Base-by-base conservation (phyloP, 1,140 invertebrate species). In the Pinna nobilis region DNA sequence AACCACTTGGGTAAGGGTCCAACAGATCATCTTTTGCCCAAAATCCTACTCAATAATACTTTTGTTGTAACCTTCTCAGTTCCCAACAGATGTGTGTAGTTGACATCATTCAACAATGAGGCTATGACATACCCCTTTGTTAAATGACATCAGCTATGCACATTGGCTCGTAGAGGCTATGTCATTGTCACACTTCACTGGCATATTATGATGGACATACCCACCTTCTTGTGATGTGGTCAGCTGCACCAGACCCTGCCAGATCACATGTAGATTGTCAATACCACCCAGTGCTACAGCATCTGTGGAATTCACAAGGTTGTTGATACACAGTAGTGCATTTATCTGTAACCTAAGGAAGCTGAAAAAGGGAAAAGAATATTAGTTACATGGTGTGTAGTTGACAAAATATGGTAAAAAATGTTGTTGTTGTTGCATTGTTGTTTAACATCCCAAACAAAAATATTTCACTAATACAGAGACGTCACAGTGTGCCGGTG, bases 301-400 rank as follows among this genome's bases (percentile, higher is more conserved):
- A 20, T 92, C 91, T 61, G 94, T 82, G 51, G 85, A 90, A 9
- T 90, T 89, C 35, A 94, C 86, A 68, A 94, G 88, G 84, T 94
- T 94, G 79, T 92, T 93, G 39, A 93, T 77, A 80, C 93, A 94
- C 15, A 94, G 82, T 44, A 94, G 89, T 30, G 93, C 91, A 83
- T 91, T 87, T 20, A 90, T 91, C 77, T 92, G 91, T 23, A 90
- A 73, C 33, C 74, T 73, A 23, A 75, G 51, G 65, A 94, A 76
- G 65, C 89, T 90, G 76, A n/a, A 76, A 80, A 84, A 57, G 15
- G 37, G 44, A 64, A 50, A 44, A 64, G 30, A n/a, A 49, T 44
- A 4, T n/a, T 20, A 59, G 15, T 59, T 33, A 11, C 33, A 30
- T 18, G 55, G 5, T 13, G 13, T 35, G 23, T 33, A 59, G 18